These are phyloP conservation scores for Benthosema pterotum DNA, from an alignment of 2,797 vertebrate species.

Conservation along the genomic window DNA sequence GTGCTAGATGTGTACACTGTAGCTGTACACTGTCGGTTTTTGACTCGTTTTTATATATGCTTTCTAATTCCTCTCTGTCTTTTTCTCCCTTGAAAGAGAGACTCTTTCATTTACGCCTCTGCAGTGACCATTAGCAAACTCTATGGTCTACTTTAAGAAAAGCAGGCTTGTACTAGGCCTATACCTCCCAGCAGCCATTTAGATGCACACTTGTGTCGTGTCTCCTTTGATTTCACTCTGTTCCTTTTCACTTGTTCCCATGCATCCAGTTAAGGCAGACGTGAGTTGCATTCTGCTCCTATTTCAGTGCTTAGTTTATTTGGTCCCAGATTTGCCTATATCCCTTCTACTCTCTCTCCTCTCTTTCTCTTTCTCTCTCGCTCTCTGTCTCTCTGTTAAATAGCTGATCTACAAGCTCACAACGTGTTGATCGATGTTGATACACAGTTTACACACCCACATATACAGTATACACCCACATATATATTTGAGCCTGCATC, in stretches of 20 bases:
- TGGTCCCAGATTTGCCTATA: constrained; percentile 34
- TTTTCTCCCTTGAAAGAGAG: constrained; percentile 38
- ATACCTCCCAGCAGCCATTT: constrained; percentile 59
- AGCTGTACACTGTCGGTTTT: constrained; percentile 71
- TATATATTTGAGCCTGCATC: constrained; percentile 18
- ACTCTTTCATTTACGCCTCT: constrained; percentile 33
- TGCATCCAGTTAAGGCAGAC: constrained; percentile 37
- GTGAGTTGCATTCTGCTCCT: constrained; percentile 50
- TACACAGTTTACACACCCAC: no score
- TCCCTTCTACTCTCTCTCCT: constrained; percentile 15
- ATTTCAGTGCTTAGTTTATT: constrained; percentile 52
- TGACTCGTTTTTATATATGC: constrained; percentile 61
- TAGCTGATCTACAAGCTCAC: no score
- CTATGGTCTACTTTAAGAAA: constrained; percentile 53
- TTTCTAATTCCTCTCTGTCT: constrained; percentile 48
- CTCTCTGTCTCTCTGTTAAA: no score
- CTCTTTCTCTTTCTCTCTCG: no score
- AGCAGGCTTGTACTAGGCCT: constrained; percentile 32
- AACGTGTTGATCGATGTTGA: constrained; percentile 1
- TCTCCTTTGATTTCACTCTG: constrained; percentile 61
- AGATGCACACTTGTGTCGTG: constrained; percentile 43
- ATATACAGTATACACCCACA: constrained; percentile 27
- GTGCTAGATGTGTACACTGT: constrained; percentile 45
- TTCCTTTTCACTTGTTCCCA: constrained; percentile 56
- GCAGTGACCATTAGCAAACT: constrained; percentile 53